Evolutionary conservation across 2,113 vertebrate species (phyloP).

Genomic region (Phalacrocorax brasilianus): DNA sequence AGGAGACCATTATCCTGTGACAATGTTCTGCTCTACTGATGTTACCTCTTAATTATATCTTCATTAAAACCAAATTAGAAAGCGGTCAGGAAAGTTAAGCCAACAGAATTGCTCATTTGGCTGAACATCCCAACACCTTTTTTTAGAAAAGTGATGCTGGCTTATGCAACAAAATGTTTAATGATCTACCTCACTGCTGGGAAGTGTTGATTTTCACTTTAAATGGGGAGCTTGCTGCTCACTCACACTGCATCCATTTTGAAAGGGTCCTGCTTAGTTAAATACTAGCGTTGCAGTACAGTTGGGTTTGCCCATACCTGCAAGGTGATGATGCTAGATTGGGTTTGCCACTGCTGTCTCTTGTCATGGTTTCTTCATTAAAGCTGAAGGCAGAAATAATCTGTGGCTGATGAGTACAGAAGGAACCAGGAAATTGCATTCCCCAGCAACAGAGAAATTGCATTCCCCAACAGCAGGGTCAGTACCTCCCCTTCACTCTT

Average conservation of each 20-base stretch:
- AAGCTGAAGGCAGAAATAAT: neutral
- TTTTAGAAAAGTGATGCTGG: constrained; percentile 37
- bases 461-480: neutral
- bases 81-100: constrained; percentile 57
- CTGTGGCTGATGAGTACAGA: neutral
- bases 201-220: constrained; percentile 49
- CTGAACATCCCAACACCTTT: constrained; percentile 18
- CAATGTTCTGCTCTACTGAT: constrained; percentile 57
- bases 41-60: constrained; percentile 68
- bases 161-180: constrained; percentile 18
- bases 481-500: neutral
- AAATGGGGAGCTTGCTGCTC: constrained; percentile 3
- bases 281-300: neutral
- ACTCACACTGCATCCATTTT: neutral
- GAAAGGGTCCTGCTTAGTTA: neutral
- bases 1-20: constrained; percentile 55
- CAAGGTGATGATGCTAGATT: neutral
- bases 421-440: neutral
- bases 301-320: neutral
- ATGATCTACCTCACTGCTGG: neutral
- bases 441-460: neutral
- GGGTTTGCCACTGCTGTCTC: neutral
- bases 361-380: neutral
- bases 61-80: constrained; percentile 69
- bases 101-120: constrained; percentile 58